A percentile compares a stretch with the other conserved stretches of the same genome.
These are phyloP conservation scores for Melanotaenia parkinsoni DNA, from an alignment of 2,797 vertebrate species.

Conservation along the genomic window DNA sequence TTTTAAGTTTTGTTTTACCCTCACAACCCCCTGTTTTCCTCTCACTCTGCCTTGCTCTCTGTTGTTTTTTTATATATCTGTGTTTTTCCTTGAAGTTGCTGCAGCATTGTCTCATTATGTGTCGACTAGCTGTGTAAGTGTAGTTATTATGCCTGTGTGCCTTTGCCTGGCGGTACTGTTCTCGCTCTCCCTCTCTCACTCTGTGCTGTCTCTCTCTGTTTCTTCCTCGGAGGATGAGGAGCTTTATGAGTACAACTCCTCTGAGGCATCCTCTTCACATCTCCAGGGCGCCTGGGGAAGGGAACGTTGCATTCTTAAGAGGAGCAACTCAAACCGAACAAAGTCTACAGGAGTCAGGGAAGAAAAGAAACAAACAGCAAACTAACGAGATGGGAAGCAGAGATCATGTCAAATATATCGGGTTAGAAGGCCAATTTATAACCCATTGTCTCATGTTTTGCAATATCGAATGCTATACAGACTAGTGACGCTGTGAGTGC, in stretches of 20 bases:
- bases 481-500: constrained; percentile 33
- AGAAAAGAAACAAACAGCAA: constrained; percentile 83
- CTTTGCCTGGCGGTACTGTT: constrained; percentile 70
- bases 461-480: constrained; percentile 64
- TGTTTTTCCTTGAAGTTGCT: constrained; percentile 81
- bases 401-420: constrained; percentile 80
- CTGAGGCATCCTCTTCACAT: constrained; percentile 84
- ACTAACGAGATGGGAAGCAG: constrained; percentile 80
- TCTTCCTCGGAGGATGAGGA: constrained; percentile 80
- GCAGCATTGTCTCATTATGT: constrained; percentile 86
- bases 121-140: constrained; percentile 83
- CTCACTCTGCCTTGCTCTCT: constrained; percentile 67
- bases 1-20: constrained; percentile 46
- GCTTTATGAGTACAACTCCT: constrained; percentile 86
- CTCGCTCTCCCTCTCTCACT: constrained; percentile 57
- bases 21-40: constrained; percentile 56
- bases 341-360: constrained; percentile 80
- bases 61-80: constrained; percentile 80
- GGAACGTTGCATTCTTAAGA: constrained; percentile 81
- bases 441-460: constrained; percentile 77
- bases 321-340: constrained; percentile 83
- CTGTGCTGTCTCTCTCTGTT: constrained; percentile 60
- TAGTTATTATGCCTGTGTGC: constrained; percentile 82
- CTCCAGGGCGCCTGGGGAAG: constrained; percentile 84
- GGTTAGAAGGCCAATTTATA: constrained; percentile 84